Base-by-base conservation (phyloP, 2,797 vertebrate species). In the Serranus cabrilla region DNA sequence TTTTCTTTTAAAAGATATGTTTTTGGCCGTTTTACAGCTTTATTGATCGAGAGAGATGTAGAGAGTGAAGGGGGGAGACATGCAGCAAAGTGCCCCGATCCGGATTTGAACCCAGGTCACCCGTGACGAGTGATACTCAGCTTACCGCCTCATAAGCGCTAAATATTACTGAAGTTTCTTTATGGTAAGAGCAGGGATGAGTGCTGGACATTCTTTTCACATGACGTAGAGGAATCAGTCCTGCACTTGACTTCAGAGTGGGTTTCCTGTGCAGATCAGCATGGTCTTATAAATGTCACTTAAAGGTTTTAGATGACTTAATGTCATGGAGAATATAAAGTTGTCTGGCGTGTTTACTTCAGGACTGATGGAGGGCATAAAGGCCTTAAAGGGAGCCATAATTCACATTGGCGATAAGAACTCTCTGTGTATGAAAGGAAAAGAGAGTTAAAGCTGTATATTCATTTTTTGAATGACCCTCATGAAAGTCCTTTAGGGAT, bases 221-320 rank as follows among this genome's bases (percentile, higher is more conserved):
- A 70, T 93, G 87, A 92, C 31, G 46, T 46, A 34, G 21, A 75
- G 76, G 70, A 89, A 62, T 60, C 50, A 6, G 60, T 73, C 76
- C 73, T 77, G 39, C 70, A 52, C 79, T 73, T 77, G 65, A 88
- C 87, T 71, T 85, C 18, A 50, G 71, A 60, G 71, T 73, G 77
- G 52, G 61, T 74, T 84, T 76, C 80, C 56, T 80, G 17, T 14
- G 55, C 0, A 72, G 86, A 84, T 86, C 92, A 89, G 40, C 2
- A 50, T 55, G 71, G 82, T 76, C 90, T 87, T 62, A 81, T 92
- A 92, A 92, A 94, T 78, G 87, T 89, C 89, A 83, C 51, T 42
- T 4, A 63, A 80, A 85, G 40, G 51, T 74, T 85, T 87, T 69
- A 68, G 16, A 76, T 39, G 51, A 71, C 71, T 85, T 75, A 18